A percentile compares a stretch with the other conserved stretches of the same genome.
Evolutionary conservation across 2,888 invertebrate species (phyloP).

Genomic region (Harpagoxenus sublaevis): DNA sequence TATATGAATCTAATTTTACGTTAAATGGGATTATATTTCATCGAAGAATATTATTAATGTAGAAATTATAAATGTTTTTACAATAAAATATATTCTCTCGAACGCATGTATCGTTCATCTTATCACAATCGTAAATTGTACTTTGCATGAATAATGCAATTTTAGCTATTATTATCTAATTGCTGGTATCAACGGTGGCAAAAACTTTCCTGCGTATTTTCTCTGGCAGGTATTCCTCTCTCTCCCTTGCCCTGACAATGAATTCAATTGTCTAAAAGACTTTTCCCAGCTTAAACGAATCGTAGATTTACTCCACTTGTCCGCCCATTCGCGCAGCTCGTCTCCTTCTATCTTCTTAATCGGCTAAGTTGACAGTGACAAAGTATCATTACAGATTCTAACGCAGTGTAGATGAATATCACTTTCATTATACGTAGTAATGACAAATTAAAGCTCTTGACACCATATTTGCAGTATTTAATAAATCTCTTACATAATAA

Average conservation of each 20-base stretch:
- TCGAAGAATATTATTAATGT: background rate
- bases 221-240: too few relatives aligned
- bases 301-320: conserved; percentile 67
- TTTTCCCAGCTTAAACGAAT: conserved; percentile 65
- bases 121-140: background rate
- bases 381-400: conserved; percentile 47
- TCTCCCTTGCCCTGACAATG: conserved; percentile 51
- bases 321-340: conserved; percentile 60
- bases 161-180: conserved; percentile 25
- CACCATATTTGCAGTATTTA: background rate
- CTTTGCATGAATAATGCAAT: background rate
- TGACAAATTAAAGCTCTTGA: conserved; percentile 1
- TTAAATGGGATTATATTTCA: conserved; percentile 10
- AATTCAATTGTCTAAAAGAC: conserved; percentile 68
- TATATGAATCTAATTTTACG: background rate
- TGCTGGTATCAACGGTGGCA: background rate
- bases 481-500: background rate
- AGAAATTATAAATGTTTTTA: background rate
- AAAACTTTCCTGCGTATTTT: conserved; percentile 9
- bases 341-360: conserved; percentile 51
- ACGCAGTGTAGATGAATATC: conserved; percentile 10
- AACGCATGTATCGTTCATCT: background rate
- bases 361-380: conserved; percentile 62
- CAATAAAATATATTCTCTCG: too few relatives aligned
- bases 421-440: background rate